Evolutionary conservation across 2,888 invertebrate species (phyloP).

Genomic region (Calliscelio sp.): DNA sequence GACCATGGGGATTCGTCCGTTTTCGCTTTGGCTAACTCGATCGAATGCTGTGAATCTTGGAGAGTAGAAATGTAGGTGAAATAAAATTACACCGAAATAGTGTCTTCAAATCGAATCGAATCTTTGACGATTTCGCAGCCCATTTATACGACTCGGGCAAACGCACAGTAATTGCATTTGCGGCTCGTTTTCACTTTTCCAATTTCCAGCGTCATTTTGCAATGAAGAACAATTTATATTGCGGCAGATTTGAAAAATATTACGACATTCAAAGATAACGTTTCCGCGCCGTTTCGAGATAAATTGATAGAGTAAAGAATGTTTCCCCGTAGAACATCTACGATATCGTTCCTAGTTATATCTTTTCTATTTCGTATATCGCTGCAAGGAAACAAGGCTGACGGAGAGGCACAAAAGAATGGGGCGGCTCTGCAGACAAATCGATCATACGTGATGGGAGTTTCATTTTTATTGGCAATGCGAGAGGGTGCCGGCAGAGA

Average conservation of each 20-base stretch:
- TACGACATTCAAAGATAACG: constrained; percentile 63
- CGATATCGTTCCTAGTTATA: constrained; percentile 59
- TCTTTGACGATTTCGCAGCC: constrained; percentile 53
- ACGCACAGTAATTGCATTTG: constrained; percentile 18
- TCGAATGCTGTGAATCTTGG: constrained; percentile 67
- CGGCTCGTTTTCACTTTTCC: neutral
- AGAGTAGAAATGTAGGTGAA: constrained; percentile 71
- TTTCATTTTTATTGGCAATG: constrained; percentile 83
- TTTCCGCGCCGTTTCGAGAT: constrained; percentile 75
- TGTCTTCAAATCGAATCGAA: too few relatives aligned
- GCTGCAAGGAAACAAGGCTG: constrained; percentile 12
- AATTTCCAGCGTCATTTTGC: constrained; percentile 4
- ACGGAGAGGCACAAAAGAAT: constrained; percentile 52
- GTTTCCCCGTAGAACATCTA: constrained; percentile 68
- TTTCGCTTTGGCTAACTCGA: constrained; percentile 71
- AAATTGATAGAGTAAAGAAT: constrained; percentile 83
- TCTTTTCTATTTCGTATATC: constrained; percentile 55
- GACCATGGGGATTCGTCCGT: constrained; percentile 75
- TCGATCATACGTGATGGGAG: constrained; percentile 85
- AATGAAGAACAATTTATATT: constrained; percentile 26
- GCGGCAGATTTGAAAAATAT: constrained; percentile 34
- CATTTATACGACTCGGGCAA: constrained; percentile 34
- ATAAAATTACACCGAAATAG: constrained; percentile 63
- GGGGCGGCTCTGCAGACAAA: constrained; percentile 75
- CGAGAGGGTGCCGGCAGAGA: constrained; percentile 77